Conservation (phyloP, 2,797 vertebrate genomes). For the Hypotaenidia okinawae region DNA sequence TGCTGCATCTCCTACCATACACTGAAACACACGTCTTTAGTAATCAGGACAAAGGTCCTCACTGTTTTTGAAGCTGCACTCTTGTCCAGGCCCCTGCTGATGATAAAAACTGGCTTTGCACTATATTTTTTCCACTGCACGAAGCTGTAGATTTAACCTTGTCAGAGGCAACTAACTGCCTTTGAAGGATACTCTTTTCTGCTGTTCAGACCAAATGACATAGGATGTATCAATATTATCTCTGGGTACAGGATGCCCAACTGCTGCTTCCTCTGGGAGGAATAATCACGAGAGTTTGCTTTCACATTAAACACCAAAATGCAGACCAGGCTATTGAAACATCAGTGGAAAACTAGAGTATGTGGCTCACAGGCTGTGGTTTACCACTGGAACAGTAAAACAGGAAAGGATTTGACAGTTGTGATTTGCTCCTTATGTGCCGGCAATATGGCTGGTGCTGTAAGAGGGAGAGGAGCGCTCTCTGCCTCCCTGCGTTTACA, state of each 20-base stretch:
- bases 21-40: neutral
- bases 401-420: neutral
- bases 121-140: neutral
- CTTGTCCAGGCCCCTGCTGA: neutral
- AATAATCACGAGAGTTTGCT: neutral
- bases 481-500: neutral
- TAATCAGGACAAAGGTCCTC: neutral
- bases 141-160: neutral
- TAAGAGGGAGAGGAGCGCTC: neutral
- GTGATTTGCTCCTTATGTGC: neutral
- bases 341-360: neutral
- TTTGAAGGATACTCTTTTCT: neutral
- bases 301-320: neutral
- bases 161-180: neutral
- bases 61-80: neutral
- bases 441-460: neutral
- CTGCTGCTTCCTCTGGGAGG: neutral
- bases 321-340: neutral
- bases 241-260: neutral
- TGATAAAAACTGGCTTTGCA: neutral
- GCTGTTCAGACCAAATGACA: neutral
- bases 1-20: neutral
- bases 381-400: neutral
- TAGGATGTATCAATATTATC: fast-evolving
- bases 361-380: neutral